Evolutionary conservation across 2,888 invertebrate species (phyloP), one percentile per base, ranked within the genome.

Genomic region (Eumerus sabulonum): DNA sequence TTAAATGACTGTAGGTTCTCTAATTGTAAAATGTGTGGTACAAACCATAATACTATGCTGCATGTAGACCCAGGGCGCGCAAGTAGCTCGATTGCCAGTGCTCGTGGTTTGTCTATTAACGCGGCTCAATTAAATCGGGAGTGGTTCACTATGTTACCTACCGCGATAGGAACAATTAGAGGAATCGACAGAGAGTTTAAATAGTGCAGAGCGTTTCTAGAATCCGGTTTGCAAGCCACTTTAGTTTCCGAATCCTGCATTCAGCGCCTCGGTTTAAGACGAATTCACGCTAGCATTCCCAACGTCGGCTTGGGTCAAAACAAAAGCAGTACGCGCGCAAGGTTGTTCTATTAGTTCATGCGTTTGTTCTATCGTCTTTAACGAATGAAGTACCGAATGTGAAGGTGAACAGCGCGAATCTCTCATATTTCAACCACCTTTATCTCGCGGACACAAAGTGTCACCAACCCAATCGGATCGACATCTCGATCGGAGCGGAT

Each of bases 21-120:
- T 0, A 54, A 27, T 12, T 71, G 71, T 12, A 71, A 71, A 17
- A 42, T 11, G 13, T 63, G 60, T 35, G 45, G 18, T 16, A 35
- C 3, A 9, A 68, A 68, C 17, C 60, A 68, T 18, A 68, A 68
- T 11, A 51, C 59, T 11, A n/a, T 70, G 51, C 40, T 70, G 1
- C 60, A 68, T 19, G 2, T 40, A 7, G 42, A 67, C 13, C 17
- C 3, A 9, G 14, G 9, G 14, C 57, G 17, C 11, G 9, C 42
- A 9, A 19, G 5, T 14, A 11, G 9, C n/a, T 12, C 12, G 7
- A 48, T 2, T 11, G 18, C 18, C 14, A 12, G 9, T 12, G 9
- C 12, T 1, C 48, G 18, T 14, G 1, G 19, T 17, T 12, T 35
- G 18, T n/a, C 35, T 9, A 11, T 51, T 9, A 27, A 35, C 11